These are phyloP conservation scores for Drosophila varians DNA, from an alignment of 1,140 invertebrate species.

Conservation along the genomic window DNA sequence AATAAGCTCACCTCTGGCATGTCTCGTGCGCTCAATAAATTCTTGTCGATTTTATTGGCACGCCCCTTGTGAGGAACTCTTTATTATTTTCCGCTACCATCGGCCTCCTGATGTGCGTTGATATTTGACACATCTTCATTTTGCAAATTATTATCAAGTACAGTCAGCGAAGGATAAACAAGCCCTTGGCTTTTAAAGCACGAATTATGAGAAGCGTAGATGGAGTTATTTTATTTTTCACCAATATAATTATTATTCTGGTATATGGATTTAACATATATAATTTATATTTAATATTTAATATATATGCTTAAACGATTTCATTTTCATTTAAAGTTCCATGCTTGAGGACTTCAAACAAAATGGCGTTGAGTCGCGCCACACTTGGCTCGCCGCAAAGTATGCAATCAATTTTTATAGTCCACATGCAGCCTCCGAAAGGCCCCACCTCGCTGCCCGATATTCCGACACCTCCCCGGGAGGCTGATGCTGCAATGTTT, in stretches of 20 bases:
- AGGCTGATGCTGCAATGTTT: conserved; percentile 59
- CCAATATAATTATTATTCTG: too few species aligned
- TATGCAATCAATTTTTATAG: conserved; percentile 76
- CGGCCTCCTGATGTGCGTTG: conserved; percentile 60
- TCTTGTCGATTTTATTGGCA: too few species aligned
- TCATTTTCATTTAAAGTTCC: neutral
- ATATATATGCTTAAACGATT: neutral
- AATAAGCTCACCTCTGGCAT: too few species aligned
- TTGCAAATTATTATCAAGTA: conserved; percentile 65
- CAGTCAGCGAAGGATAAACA: conserved; percentile 1
- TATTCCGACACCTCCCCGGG: conserved; percentile 16
- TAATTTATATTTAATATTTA: too few species aligned
- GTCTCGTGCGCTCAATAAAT: too few species aligned
- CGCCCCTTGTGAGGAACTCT: too few species aligned
- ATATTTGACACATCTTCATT: too few species aligned
- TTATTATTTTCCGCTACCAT: too few species aligned
- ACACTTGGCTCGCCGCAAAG: conserved; percentile 66
- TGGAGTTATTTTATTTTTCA: too few species aligned
- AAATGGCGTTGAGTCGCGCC: conserved; percentile 15
- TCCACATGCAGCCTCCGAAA: conserved; percentile 53
- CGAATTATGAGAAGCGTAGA: neutral
- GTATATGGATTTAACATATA: too few species aligned
- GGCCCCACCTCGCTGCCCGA: neutral
- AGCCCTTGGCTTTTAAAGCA: neutral
- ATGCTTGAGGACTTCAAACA: neutral